phyloP scores from a whole-genome alignment of 92 coral and sea anemone genomes.

The Zoanthus gigantus region DNA sequence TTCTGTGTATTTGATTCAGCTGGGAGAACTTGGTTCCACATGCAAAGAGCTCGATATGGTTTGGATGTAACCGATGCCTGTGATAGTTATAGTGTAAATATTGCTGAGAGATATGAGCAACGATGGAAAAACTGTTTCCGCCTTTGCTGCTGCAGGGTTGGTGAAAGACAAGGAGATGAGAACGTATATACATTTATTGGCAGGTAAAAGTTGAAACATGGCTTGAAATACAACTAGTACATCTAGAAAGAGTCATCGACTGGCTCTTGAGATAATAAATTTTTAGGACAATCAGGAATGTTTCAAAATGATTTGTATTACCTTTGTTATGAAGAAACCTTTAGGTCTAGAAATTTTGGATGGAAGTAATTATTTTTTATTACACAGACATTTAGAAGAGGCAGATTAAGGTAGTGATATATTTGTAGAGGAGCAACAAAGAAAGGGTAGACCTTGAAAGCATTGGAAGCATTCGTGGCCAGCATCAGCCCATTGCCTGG shows the following conservation, averaged over 20 bases:
- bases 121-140: constrained; percentile 91
- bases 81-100: constrained; percentile 69
- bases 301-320: too few species aligned
- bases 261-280: neutral
- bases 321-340: too few species aligned
- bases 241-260: neutral
- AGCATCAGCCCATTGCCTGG: too few species aligned
- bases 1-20: constrained; percentile 94
- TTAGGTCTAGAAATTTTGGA: too few species aligned
- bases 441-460: too few species aligned
- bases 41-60: constrained; percentile 69
- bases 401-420: too few species aligned
- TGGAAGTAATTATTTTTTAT: too few species aligned
- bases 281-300: too few species aligned
- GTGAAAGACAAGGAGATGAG: constrained; percentile 88
- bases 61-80: constrained; percentile 67
- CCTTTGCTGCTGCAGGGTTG: constrained; percentile 80
- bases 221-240: neutral
- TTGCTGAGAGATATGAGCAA: constrained; percentile 80
- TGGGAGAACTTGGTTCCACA: constrained; percentile 88
- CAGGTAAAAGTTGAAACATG: constrained; percentile 58
- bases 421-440: too few species aligned
- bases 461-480: too few species aligned
- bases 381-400: too few species aligned
- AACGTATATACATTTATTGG: constrained; percentile 93